phyloP scores from a whole-genome alignment of 2,797 vertebrate genomes.

The Enteromius radiatus region DNA sequence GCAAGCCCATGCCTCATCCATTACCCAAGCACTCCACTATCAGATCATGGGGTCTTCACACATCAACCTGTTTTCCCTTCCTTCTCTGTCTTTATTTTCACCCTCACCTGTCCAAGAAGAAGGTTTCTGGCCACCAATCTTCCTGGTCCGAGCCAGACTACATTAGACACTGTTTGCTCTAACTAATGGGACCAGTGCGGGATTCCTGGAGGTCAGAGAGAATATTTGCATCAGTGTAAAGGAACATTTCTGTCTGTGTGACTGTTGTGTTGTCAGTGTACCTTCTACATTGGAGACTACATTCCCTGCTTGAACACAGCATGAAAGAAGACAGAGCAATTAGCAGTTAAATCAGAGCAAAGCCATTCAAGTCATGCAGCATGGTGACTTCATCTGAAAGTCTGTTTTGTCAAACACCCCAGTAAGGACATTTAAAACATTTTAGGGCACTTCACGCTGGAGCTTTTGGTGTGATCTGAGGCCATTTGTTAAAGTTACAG shows the following conservation, averaged over 20 bases:
- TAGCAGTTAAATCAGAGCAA: conserved; percentile 35
- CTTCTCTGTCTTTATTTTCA: conserved; percentile 47
- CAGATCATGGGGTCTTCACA: conserved; percentile 33
- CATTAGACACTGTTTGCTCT: conserved; percentile 13
- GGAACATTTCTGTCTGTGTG: neutral
- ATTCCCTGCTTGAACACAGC: neutral
- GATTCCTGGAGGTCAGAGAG: conserved; percentile 35
- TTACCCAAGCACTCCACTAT: conserved; percentile 45
- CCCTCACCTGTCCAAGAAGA: conserved; percentile 60
- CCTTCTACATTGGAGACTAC: conserved; percentile 5
- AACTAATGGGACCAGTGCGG: conserved; percentile 4
- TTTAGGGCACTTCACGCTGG: neutral
- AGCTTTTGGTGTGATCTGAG: neutral
- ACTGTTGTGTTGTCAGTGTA: conserved; percentile 16
- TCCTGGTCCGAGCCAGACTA: conserved; percentile 22
- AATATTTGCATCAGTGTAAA: conserved; percentile 11
- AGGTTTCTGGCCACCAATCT: conserved; percentile 56
- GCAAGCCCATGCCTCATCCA: conserved; percentile 57
- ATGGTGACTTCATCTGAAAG: conserved; percentile 13
- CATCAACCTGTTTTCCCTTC: conserved; percentile 35
- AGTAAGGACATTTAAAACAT: conserved; percentile 43
- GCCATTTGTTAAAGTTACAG: neutral
- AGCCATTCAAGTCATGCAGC: conserved; percentile 43
- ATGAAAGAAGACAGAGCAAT: conserved; percentile 9
- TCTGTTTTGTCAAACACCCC: conserved; percentile 48